A percentile compares a stretch with the other conserved stretches of the same genome.
phyloP scores from a whole-genome alignment of 2,888 invertebrate genomes.

The Apamea monoglypha region DNA sequence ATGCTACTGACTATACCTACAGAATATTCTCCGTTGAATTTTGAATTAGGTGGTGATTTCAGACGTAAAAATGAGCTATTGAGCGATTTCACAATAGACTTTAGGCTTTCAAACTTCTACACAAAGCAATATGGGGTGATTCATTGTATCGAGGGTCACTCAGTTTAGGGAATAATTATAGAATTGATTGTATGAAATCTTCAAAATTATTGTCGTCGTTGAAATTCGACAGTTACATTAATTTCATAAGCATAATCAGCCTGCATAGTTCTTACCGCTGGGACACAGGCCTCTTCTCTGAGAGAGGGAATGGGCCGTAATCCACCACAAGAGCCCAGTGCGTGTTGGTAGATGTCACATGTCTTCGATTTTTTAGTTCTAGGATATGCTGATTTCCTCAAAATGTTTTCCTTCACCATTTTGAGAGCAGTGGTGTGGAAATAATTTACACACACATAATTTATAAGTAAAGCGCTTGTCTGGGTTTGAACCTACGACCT shows the following conservation, averaged over 20 bases:
- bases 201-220: background rate
- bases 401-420: too few species aligned
- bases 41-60: background rate
- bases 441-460: too few species aligned
- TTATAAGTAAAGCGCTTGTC: too few species aligned
- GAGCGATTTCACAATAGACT: background rate
- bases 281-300: too few species aligned
- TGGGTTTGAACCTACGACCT: too few species aligned
- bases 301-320: too few species aligned
- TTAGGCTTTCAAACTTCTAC: background rate
- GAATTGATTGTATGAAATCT: background rate
- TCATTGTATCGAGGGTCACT: background rate
- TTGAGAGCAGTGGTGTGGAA: too few species aligned
- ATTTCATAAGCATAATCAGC: background rate
- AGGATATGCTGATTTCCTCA: background rate
- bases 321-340: too few species aligned
- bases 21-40: background rate
- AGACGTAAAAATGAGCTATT: slow-evolving; percentile 1
- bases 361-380: too few species aligned
- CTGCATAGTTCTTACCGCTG: too few species aligned
- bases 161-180: background rate
- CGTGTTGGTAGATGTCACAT: too few species aligned
- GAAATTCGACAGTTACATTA: background rate
- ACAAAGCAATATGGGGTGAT: background rate
- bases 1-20: too few species aligned